Conservation (phyloP, 2,888 invertebrate genomes). For the Frankliniella intonsa region DNA sequence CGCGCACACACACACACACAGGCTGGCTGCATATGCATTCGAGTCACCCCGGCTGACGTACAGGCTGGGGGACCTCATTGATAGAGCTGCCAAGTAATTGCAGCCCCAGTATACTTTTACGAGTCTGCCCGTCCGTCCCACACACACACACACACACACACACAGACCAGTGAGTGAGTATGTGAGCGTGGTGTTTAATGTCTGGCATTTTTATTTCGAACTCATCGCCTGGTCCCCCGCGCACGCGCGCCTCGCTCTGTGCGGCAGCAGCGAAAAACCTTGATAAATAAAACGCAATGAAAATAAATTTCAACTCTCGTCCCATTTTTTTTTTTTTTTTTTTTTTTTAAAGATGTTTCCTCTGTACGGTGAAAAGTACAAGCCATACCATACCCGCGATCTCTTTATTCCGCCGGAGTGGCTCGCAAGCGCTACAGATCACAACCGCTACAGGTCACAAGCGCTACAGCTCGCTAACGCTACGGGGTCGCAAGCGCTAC, state of each 20-base stretch:
- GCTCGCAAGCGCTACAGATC: too few species aligned
- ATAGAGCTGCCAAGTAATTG: slow-evolving; percentile 8
- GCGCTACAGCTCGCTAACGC: too few species aligned
- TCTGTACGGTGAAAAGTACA: too few species aligned
- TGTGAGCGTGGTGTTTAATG: slow-evolving; percentile 12
- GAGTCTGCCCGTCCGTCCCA: neutral
- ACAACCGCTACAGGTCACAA: too few species aligned
- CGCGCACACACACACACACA: neutral
- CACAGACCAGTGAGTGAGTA: neutral
- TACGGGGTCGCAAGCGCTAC: too few species aligned
- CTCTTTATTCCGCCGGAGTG: too few species aligned
- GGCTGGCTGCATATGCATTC: neutral
- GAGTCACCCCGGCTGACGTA: neutral
- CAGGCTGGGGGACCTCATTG: neutral
- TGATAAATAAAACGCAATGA: too few species aligned
- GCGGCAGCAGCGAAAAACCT: neutral
- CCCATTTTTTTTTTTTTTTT: too few species aligned
- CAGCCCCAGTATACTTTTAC: slow-evolving; percentile 17
- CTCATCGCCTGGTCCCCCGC: neutral
- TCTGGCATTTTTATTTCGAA: slow-evolving; percentile 13
- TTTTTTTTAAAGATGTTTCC: too few species aligned
- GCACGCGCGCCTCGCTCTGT: neutral
- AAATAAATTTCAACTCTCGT: too few species aligned
- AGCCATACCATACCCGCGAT: too few species aligned
- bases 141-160: too few species aligned